Percentiles rank a stretch among this genome's conserved stretches.
Evolutionary conservation across 2,888 invertebrate species (phyloP).

Genomic region (Ochropacha duplaris): DNA sequence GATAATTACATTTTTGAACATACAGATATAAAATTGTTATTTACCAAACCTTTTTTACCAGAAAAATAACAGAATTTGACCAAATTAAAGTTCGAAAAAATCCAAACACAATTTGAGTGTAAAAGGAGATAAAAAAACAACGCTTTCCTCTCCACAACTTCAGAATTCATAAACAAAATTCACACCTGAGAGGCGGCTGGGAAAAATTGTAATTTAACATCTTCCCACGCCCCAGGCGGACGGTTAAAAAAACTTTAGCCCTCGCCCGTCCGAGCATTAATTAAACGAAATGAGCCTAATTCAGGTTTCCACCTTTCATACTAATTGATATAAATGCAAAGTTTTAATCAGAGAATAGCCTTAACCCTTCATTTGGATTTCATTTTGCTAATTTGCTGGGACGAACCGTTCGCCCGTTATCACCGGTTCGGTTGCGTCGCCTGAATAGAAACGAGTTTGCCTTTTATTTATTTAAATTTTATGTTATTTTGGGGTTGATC

Average conservation of each 20-base stretch:
- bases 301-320: slow-evolving; percentile 63
- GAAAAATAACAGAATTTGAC: not conserved
- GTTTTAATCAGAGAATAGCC: slow-evolving; percentile 59
- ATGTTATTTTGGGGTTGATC: too few species aligned
- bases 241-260: slow-evolving; percentile 44
- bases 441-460: not conserved
- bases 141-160: slow-evolving; percentile 14
- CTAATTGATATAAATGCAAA: slow-evolving; percentile 73
- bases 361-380: slow-evolving; percentile 25
- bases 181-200: slow-evolving; percentile 50
- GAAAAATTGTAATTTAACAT: slow-evolving; percentile 53
- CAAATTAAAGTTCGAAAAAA: not conserved
- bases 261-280: slow-evolving; percentile 52
- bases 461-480: not conserved
- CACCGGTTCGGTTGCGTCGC: not conserved
- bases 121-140: slow-evolving; percentile 12
- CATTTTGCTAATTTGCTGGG: slow-evolving; percentile 13
- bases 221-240: slow-evolving; percentile 36
- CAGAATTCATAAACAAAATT: slow-evolving; percentile 53
- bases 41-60: too few species aligned
- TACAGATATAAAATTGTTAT: too few species aligned
- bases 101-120: not conserved
- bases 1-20: too few species aligned
- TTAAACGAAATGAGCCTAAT: slow-evolving; percentile 68
- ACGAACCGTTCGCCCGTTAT: slow-evolving; percentile 1